Conservation (phyloP, 2,113 vertebrate species). For the Sula dactylatra region DNA sequence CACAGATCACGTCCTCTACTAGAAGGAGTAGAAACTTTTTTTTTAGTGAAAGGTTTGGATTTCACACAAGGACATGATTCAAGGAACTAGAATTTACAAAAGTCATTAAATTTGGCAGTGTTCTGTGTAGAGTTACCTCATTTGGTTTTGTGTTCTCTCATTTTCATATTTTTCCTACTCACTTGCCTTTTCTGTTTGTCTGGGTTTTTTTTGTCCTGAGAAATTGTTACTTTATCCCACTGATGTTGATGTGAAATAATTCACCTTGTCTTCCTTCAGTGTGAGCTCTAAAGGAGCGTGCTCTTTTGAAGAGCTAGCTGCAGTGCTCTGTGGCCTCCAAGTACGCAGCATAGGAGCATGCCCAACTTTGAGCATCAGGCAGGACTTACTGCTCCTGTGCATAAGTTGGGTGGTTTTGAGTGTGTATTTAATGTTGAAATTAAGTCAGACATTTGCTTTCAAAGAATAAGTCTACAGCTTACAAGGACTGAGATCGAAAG, state of each 20-base stretch:
- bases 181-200: background rate
- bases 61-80: background rate
- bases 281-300: background rate
- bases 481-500: background rate
- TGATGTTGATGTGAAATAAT: background rate
- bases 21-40: background rate
- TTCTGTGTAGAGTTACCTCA: background rate
- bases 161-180: background rate
- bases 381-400: background rate
- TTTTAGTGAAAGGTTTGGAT: background rate
- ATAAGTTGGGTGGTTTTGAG: background rate
- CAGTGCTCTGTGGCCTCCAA: no score
- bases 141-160: background rate
- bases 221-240: background rate
- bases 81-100: background rate
- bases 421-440: background rate
- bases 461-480: background rate
- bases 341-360: rapidly evolving
- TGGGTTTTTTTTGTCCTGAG: background rate
- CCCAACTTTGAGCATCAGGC: background rate
- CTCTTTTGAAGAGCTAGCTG: background rate
- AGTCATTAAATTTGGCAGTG: background rate
- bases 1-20: background rate
- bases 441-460: background rate
- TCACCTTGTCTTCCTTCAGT: background rate